Evolutionary conservation across 2,113 vertebrate genomes (phyloP).

Genomic region (Chroicocephalus ridibundus): DNA sequence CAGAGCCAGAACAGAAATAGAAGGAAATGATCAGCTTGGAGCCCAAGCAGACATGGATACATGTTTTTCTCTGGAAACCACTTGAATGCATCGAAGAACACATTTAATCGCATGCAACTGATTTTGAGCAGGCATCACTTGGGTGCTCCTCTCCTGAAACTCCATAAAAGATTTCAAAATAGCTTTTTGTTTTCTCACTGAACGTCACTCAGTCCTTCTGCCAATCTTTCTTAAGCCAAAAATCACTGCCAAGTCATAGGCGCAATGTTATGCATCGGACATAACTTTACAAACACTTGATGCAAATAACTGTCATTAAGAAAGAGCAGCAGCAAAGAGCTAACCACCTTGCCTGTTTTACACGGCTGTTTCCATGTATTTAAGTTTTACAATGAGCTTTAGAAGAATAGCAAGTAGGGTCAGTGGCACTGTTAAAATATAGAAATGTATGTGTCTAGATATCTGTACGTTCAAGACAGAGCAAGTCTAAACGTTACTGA

Average conservation of each 20-base stretch:
- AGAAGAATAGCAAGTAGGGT: neutral
- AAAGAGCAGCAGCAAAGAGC: neutral
- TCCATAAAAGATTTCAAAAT: neutral
- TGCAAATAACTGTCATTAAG: neutral
- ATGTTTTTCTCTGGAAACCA: neutral
- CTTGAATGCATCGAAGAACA: neutral
- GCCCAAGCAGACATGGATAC: neutral
- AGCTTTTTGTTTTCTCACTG: neutral
- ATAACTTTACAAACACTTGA: neutral
- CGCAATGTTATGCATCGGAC: neutral
- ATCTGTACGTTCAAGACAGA: neutral
- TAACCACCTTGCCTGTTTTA: neutral
- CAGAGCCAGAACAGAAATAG: conserved; percentile 11
- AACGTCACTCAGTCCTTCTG: neutral
- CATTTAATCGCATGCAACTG: neutral
- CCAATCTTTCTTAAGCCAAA: neutral
- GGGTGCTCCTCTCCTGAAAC: neutral
- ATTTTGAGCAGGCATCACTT: neutral
- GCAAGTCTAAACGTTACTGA: neutral
- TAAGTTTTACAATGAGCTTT: neutral
- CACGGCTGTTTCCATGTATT: neutral
- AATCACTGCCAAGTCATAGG: neutral
- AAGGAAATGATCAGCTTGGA: neutral
- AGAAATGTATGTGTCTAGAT: neutral
- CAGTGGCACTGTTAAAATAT: neutral